These are phyloP conservation scores for Pleuronectes platessa DNA, from an alignment of 2,113 vertebrate genomes.

Conservation along the genomic window DNA sequence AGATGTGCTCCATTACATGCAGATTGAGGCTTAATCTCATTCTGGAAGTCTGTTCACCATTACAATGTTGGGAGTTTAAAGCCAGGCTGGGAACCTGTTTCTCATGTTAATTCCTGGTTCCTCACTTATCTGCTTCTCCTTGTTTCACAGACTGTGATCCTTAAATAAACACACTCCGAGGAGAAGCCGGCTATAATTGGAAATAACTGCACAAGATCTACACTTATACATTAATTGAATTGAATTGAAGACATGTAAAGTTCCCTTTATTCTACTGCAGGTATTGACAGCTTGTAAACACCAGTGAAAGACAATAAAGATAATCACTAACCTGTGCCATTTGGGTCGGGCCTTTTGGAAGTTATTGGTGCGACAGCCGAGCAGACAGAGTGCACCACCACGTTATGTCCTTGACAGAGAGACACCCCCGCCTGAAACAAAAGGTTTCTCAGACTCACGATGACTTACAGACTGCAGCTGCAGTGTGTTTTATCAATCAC, in stretches of 20 bases:
- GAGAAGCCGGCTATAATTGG: conserved; percentile 25
- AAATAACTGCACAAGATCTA: conserved; percentile 17
- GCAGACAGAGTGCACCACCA: neutral
- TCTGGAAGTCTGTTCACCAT: conserved; percentile 81
- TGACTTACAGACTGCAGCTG: conserved; percentile 14
- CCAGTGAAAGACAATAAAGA: neutral
- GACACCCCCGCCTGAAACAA: conserved; percentile 20
- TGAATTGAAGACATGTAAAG: neutral
- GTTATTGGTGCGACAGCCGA: conserved; percentile 7
- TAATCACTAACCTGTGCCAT: conserved; percentile 1
- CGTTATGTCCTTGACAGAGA: conserved; percentile 7
- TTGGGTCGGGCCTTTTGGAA: conserved; percentile 4
- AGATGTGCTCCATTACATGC: conserved; percentile 80
- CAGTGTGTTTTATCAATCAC: neutral
- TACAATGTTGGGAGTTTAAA: conserved; percentile 84
- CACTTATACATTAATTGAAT: neutral
- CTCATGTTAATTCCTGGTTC: conserved; percentile 76
- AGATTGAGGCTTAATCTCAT: conserved; percentile 82
- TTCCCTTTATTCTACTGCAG: neutral
- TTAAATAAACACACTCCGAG: conserved; percentile 68
- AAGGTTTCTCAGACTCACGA: conserved; percentile 12
- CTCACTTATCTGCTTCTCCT: conserved; percentile 58
- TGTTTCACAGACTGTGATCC: conserved; percentile 69
- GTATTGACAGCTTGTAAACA: neutral
- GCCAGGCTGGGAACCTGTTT: conserved; percentile 78